phyloP scores from a whole-genome alignment of 1,140 invertebrate species.

The Pogonognathellus flavescens region DNA sequence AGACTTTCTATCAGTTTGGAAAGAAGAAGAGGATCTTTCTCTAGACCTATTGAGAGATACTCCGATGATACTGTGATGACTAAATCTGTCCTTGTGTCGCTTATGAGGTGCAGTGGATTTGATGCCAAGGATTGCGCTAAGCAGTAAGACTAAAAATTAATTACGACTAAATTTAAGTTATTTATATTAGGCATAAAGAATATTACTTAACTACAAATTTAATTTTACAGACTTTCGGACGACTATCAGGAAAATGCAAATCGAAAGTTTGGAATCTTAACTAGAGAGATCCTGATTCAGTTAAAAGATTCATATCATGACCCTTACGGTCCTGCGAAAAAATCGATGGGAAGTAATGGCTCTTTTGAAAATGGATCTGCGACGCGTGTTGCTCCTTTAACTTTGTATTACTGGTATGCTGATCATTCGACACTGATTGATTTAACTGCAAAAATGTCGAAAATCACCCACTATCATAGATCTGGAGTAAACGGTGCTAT shows the following conservation, averaged over 20 bases:
- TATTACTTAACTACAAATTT: no score
- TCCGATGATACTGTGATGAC: constrained; percentile 87
- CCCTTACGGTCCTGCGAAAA: constrained; percentile 71
- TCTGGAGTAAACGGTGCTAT: constrained; percentile 79
- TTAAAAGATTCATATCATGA: constrained; percentile 74
- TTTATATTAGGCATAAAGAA: no score
- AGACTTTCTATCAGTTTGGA: not conserved
- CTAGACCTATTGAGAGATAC: constrained; percentile 75
- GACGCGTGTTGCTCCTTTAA: constrained; percentile 73
- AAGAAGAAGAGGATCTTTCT: constrained; percentile 60
- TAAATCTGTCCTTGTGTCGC: constrained; percentile 76
- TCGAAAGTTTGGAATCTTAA: constrained; percentile 78
- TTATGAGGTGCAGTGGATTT: constrained; percentile 76
- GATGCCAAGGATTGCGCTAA: constrained; percentile 75
- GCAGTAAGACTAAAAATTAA: constrained; percentile 66
- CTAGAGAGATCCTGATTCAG: constrained; percentile 77
- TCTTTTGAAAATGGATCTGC: constrained; percentile 75
- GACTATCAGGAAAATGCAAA: constrained; percentile 77
- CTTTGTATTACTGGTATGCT: constrained; percentile 74
- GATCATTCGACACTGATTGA: constrained; percentile 73
- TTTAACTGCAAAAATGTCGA: constrained; percentile 72
- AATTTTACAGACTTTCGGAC: constrained; percentile 63
- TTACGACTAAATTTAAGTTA: no score
- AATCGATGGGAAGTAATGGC: constrained; percentile 73
- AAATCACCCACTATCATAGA: constrained; percentile 79